phyloP scores from a whole-genome alignment of 2,113 vertebrate genomes.

The Oryzias javanicus region DNA sequence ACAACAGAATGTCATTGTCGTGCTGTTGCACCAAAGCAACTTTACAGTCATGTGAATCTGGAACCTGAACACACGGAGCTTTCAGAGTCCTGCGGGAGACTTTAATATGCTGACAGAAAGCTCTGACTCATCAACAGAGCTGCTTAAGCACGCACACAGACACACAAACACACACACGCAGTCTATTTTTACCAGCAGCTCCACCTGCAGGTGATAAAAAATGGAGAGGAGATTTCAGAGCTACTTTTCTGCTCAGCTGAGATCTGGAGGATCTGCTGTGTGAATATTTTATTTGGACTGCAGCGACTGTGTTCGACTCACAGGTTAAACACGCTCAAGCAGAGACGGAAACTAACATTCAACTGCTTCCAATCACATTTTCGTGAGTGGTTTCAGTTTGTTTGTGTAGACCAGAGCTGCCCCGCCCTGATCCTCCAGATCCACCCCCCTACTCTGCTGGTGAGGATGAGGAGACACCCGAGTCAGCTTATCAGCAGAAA shows the following conservation, averaged over 20 bases:
- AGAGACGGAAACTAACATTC: neutral
- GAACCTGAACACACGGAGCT: neutral
- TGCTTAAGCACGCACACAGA: constrained; percentile 5
- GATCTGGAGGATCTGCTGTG: neutral
- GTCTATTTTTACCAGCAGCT: constrained; percentile 13
- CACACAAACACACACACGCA: neutral
- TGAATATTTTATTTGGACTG: no score
- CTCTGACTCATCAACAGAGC: constrained; percentile 27
- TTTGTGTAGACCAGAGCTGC: no score
- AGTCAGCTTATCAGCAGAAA: no score
- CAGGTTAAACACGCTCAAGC: neutral
- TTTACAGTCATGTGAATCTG: neutral
- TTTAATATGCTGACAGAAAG: constrained; percentile 18
- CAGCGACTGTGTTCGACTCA: neutral
- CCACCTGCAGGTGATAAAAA: constrained; percentile 15
- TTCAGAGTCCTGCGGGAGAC: constrained; percentile 18
- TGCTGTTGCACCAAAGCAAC: neutral
- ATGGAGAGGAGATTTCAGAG: neutral
- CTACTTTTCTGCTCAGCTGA: constrained; percentile 1
- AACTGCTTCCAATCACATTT: neutral
- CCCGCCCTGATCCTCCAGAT: no score
- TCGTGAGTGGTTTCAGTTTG: neutral
- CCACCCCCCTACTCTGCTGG: no score
- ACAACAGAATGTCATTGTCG: no score
- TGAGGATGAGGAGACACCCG: no score